phyloP scores from a whole-genome alignment of 2,797 vertebrate species.

The Sebastes hubbsi region DNA sequence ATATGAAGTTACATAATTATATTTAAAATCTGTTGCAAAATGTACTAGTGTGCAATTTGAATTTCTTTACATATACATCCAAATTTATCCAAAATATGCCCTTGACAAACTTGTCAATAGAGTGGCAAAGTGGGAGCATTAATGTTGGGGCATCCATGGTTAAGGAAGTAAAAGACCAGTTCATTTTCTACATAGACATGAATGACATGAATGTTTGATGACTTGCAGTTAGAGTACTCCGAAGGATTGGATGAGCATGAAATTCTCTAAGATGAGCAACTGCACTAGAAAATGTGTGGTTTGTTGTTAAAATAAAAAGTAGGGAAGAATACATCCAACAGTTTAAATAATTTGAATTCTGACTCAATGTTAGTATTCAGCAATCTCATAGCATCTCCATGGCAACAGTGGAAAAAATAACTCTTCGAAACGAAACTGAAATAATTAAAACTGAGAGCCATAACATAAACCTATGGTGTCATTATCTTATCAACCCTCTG shows the following conservation, averaged over 20 bases:
- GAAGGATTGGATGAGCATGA: not conserved
- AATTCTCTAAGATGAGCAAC: not conserved
- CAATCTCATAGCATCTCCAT: too few species aligned
- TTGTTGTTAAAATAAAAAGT: too few species aligned
- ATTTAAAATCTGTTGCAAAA: not conserved
- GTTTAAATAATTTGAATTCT: too few species aligned
- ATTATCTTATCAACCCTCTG: too few species aligned
- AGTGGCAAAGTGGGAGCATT: not conserved
- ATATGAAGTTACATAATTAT: too few species aligned
- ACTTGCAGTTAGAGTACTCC: not conserved
- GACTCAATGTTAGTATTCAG: too few species aligned
- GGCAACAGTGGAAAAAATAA: too few species aligned
- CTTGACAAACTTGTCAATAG: not conserved
- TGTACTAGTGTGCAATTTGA: not conserved
- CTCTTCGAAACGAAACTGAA: too few species aligned
- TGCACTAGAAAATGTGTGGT: not conserved
- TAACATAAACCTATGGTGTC: too few species aligned
- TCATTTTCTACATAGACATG: not conserved
- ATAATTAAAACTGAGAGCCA: too few species aligned
- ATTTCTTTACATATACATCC: not conserved
- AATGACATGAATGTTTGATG: not conserved
- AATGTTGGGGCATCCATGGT: not conserved
- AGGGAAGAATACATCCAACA: too few species aligned
- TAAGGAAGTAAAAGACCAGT: not conserved
- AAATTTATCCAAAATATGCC: not conserved